Evolutionary conservation across 2,113 vertebrate species (phyloP).

Genomic region (Corythaeola cristata): DNA sequence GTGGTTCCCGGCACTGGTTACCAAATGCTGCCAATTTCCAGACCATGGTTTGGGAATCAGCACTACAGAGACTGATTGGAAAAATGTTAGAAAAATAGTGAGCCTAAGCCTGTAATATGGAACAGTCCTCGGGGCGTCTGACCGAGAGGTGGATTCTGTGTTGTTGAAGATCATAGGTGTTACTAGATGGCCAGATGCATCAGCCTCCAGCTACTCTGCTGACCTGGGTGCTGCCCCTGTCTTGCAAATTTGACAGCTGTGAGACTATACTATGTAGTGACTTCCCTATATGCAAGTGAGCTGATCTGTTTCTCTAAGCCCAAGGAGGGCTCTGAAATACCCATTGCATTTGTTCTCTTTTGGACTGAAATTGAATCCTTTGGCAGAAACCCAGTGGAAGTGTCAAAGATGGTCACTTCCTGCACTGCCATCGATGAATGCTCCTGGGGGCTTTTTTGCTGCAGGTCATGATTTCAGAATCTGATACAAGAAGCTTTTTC

Average conservation of each 20-base stretch:
- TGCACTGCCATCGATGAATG: accelerated
- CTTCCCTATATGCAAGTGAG: background rate
- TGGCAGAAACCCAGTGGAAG: background rate
- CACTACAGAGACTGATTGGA: accelerated
- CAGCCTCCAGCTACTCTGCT: background rate
- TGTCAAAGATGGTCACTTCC: background rate
- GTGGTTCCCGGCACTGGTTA: background rate
- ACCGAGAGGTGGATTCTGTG: background rate
- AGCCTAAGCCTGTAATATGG: background rate
- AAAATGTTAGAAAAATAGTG: background rate
- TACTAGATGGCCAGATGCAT: background rate
- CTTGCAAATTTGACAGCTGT: background rate
- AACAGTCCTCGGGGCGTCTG: background rate
- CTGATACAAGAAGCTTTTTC: background rate
- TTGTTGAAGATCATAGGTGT: background rate
- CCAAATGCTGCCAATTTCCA: background rate
- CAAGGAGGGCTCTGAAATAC: background rate
- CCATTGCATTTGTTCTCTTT: background rate
- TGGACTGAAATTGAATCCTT: background rate
- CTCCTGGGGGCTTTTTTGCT: background rate
- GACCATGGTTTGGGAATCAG: background rate
- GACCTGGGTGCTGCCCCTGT: background rate
- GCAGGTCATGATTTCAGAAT: background rate
- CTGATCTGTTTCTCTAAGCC: background rate
- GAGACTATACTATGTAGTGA: background rate